Conservation (phyloP, 2,888 invertebrate species). For the Cephus spinipes region DNA sequence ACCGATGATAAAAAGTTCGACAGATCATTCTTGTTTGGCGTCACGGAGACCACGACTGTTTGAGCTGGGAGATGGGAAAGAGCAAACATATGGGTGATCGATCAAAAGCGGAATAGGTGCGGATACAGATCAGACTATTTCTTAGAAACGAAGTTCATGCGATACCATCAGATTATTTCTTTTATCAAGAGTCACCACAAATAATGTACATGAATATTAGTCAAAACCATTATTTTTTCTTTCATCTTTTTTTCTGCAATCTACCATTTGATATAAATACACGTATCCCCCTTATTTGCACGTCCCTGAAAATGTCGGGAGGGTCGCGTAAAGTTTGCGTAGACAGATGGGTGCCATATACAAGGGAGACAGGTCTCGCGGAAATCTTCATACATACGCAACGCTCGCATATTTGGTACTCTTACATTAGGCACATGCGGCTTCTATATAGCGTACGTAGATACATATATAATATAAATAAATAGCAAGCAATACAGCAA, state of each 20-base stretch:
- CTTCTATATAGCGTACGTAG: neutral
- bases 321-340: neutral
- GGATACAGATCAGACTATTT: no score
- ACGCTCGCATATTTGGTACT: constrained; percentile 17
- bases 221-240: neutral
- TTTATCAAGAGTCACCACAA: neutral
- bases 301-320: no score
- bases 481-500: no score
- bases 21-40: no score
- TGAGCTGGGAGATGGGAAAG: no score
- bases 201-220: neutral
- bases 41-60: no score
- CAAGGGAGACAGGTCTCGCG: constrained; percentile 4
- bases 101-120: no score
- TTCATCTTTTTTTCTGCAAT: neutral
- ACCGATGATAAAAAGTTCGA: no score
- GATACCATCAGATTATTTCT: no score
- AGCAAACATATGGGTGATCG: no score
- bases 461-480: neutral
- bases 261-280: neutral
- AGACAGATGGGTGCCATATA: constrained; percentile 8
- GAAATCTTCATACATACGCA: constrained; percentile 20
- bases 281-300: no score
- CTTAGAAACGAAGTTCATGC: no score
- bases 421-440: neutral